phyloP scores from a whole-genome alignment of 35 echinoderm and acorn worm species.

The Heliocidaris erythrogramma region DNA sequence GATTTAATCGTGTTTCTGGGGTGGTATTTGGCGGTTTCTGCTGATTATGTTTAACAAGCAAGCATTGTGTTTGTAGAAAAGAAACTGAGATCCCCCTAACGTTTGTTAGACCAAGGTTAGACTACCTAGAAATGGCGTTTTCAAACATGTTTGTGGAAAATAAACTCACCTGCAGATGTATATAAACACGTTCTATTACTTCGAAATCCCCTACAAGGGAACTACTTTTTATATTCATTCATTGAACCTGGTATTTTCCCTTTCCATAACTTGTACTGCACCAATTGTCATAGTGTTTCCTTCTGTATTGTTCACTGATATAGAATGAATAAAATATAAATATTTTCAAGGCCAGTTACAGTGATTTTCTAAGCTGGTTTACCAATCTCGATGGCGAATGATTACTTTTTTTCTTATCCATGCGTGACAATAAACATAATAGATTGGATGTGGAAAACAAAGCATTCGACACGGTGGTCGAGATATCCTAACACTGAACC shows the following conservation, averaged over 20 bases:
- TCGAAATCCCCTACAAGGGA: too few species aligned
- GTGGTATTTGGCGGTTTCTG: too few species aligned
- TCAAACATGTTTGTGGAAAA: too few species aligned
- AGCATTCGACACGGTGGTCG: neutral
- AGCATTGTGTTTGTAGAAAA: too few species aligned
- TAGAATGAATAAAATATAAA: neutral
- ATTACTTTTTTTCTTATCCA: neutral
- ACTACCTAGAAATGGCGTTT: too few species aligned
- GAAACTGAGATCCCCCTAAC: too few species aligned
- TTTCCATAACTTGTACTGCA: neutral
- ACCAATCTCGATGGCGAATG: neutral
- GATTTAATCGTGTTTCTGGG: neutral
- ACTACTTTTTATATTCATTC: too few species aligned
- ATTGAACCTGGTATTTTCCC: neutral
- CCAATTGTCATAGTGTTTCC: neutral
- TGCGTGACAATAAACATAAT: neutral
- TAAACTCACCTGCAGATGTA: too few species aligned
- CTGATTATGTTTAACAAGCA: too few species aligned
- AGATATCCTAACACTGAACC: neutral
- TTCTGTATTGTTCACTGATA: neutral
- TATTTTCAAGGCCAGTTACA: neutral
- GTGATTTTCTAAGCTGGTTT: neutral
- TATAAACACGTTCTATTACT: too few species aligned
- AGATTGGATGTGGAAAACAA: neutral
- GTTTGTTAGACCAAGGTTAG: too few species aligned